Conservation (phyloP, 2,113 vertebrate species). For the Orientallactaga bullata region DNA sequence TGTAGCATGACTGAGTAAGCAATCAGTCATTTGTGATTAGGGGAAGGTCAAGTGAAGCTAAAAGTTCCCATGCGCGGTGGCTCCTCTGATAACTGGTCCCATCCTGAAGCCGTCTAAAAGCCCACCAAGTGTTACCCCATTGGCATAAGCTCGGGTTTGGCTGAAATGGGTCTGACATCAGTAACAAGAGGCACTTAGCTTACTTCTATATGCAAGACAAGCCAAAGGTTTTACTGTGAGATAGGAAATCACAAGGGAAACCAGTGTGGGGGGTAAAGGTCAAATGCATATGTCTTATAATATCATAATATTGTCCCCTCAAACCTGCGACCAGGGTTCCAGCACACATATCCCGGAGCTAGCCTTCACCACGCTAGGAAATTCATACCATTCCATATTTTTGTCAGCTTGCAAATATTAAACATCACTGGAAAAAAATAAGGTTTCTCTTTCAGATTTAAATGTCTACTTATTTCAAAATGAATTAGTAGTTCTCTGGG, state of each 20-base stretch:
- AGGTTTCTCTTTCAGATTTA: constrained; percentile 67
- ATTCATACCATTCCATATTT: not conserved
- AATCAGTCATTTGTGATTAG: not conserved
- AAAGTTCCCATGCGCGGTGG: not conserved
- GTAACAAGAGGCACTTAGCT: not conserved
- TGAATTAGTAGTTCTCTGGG: constrained; percentile 77
- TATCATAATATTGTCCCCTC: not conserved
- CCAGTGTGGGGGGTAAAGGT: not conserved
- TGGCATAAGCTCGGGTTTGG: not conserved
- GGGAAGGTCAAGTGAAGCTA: not conserved
- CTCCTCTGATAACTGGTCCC: not conserved
- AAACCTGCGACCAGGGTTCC: not conserved
- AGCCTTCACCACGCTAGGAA: not conserved
- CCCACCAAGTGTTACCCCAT: not conserved
- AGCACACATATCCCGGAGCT: too few species aligned
- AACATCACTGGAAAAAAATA: constrained; percentile 62
- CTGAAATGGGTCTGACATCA: not conserved
- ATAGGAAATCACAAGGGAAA: not conserved
- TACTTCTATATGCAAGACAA: not conserved
- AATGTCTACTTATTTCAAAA: constrained; percentile 71
- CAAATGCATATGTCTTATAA: not conserved
- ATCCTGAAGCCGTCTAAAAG: not conserved
- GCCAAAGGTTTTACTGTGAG: not conserved
- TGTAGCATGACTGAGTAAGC: not conserved
- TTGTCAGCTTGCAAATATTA: constrained; percentile 57